Percentiles rank a stretch among this genome's conserved stretches.
Evolutionary conservation across 2,888 invertebrate species (phyloP).

Genomic region (Ectemnius continuus): DNA sequence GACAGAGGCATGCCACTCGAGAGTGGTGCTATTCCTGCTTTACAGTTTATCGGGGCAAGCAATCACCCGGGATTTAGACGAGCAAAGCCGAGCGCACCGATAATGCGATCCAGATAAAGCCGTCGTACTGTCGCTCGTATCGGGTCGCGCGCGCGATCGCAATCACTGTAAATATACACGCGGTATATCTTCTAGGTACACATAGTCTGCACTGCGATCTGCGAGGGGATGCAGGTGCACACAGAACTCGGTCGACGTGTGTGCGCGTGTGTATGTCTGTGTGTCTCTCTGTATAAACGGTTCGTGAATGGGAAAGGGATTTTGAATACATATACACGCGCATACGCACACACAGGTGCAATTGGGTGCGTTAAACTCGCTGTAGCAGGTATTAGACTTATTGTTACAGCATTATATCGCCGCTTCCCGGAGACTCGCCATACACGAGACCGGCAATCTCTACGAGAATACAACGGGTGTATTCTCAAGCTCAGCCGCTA

Average conservation of each 20-base stretch:
- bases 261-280: no score
- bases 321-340: constrained; percentile 21
- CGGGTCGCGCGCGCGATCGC: not conserved
- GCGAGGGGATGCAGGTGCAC: no score
- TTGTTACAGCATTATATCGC: constrained; percentile 21
- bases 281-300: not conserved
- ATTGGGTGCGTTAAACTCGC: constrained; percentile 32
- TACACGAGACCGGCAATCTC: constrained; percentile 33
- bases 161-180: constrained; percentile 1
- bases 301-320: no score
- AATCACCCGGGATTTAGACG: constrained; percentile 22
- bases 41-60: not conserved
- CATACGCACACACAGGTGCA: constrained; percentile 22
- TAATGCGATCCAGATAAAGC: constrained; percentile 29
- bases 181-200: not conserved
- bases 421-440: constrained; percentile 29
- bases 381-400: constrained; percentile 32
- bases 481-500: not conserved
- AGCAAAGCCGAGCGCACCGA: constrained; percentile 28
- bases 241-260: no score
- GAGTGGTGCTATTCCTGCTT: no score
- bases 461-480: not conserved
- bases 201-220: no score
- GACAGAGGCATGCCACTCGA: no score
- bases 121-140: constrained; percentile 22